Conservation (phyloP, 2,113 vertebrate species). For the Salvelinus fontinalis region DNA sequence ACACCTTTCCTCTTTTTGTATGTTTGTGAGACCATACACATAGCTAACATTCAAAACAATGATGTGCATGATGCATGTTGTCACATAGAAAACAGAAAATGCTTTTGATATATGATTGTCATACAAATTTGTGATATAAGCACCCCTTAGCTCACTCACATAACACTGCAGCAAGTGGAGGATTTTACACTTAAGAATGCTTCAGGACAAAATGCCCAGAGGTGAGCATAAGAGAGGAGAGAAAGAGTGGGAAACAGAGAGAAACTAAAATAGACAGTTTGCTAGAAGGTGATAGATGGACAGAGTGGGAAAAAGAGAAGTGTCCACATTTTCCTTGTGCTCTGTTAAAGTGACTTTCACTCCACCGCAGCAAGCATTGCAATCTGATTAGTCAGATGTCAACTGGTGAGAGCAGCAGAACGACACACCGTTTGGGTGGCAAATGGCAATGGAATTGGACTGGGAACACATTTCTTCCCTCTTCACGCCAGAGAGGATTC, state of each 20-base stretch:
- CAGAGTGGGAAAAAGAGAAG: constrained; percentile 21
- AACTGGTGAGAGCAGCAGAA: constrained; percentile 69
- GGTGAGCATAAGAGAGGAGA: constrained; percentile 30
- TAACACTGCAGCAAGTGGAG: not conserved
- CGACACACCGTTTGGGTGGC: constrained; percentile 63
- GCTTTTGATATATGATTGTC: not conserved
- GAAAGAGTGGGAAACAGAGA: constrained; percentile 42
- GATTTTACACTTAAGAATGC: not conserved
- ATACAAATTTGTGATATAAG: not conserved
- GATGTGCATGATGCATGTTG: not conserved
- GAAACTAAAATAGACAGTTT: constrained; percentile 58
- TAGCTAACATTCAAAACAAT: not conserved
- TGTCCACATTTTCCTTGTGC: constrained; percentile 1
- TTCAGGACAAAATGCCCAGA: not conserved
- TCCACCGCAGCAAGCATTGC: constrained; percentile 61
- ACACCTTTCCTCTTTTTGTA: constrained; percentile 4
- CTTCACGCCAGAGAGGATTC: constrained; percentile 60
- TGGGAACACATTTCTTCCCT: constrained; percentile 65
- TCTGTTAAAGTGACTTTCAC: constrained; percentile 52
- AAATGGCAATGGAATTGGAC: constrained; percentile 64
- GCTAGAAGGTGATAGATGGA: constrained; percentile 70
- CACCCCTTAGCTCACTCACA: not conserved
- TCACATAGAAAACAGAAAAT: not conserved
- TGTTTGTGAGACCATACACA: not conserved
- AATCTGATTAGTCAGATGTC: constrained; percentile 79